Evolutionary conservation across 2,113 vertebrate species (phyloP), one percentile per base, ranked within the genome.

Genomic region (Chascanopsetta lugubris): DNA sequence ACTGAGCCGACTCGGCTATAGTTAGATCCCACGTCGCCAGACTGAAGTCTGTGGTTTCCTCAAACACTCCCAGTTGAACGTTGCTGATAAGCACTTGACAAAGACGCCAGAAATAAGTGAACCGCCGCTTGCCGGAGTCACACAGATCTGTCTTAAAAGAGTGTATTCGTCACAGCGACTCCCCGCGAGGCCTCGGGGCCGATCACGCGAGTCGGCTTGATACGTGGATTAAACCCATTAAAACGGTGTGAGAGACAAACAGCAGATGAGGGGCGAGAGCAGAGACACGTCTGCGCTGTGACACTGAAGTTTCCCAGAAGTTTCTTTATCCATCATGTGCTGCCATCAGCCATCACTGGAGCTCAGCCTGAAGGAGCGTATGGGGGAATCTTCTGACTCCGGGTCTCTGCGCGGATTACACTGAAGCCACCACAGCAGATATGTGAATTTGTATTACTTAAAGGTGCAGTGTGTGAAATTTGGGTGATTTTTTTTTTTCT

Each of bases 321-420:
- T 83, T n/a, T n/a, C 82, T 90, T 89, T 81, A 78, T 79, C 88
- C 81, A 79, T 87, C 75, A 85, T 61, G 60, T 60, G 66, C 78
- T 75, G 80, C 78, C 76, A 72, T 73, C 74, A 84, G 80, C 72
- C 84, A 84, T 87, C 74, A 84, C 75, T 73, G 56, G 67, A 69
- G 85, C 76, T 75, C 84, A 77, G 79, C 76, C 85, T 71, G 8
- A 61, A 62, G 68, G 72, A 73, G 55, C n/a, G 24, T 61, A 72
- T 43, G 68, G 79, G 77, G 63, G 75, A 70, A 72, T 83, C 83
- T 79, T 80, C 81, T 75, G 49, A 77, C 47, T 40, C 26, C 24
- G 21, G n/a, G 48, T 71, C 40, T 50, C 21, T 56, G 43, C 29
- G 30, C 61, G 55, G 40, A 76, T 70, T 79, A 67, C 25, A 49